phyloP scores from a whole-genome alignment of 2,113 vertebrate species.

The Dolichotis patagonum region DNA sequence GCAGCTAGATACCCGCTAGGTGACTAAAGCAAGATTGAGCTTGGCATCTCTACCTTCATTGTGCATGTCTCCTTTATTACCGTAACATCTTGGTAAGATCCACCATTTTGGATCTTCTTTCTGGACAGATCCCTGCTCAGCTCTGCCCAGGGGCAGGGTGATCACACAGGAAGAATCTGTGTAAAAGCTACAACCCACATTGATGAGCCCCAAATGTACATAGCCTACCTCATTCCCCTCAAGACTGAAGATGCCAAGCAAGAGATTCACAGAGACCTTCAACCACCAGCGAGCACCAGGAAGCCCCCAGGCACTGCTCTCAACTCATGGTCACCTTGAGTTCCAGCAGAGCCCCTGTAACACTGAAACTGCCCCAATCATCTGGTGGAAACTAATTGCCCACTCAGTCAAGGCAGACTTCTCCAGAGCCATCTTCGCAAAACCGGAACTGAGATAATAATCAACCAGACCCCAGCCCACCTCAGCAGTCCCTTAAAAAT shows the following conservation, averaged over 20 bases:
- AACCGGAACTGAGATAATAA: neutral
- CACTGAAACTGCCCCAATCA: neutral
- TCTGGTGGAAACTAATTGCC: neutral
- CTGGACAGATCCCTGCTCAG: neutral
- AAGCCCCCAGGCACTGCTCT: neutral
- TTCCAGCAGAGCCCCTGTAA: neutral
- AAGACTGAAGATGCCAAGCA: neutral
- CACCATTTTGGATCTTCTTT: neutral
- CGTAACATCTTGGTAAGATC: neutral
- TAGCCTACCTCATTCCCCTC: neutral
- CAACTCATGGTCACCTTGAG: neutral
- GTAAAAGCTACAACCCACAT: neutral
- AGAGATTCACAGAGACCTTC: neutral
- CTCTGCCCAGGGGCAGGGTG: neutral
- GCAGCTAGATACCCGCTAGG: neutral
- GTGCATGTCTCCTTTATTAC: neutral
- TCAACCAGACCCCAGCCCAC: neutral
- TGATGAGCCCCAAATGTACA: neutral
- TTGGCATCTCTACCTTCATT: neutral
- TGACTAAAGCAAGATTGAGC: neutral
- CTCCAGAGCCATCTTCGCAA: neutral
- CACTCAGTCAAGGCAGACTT: neutral
- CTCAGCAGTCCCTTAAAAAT: neutral
- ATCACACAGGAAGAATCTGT: neutral
- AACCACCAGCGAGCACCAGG: neutral